Evolutionary conservation across 1,140 invertebrate species (phyloP), one percentile per base, ranked within the genome.

Genomic region (Heliconius congener): DNA sequence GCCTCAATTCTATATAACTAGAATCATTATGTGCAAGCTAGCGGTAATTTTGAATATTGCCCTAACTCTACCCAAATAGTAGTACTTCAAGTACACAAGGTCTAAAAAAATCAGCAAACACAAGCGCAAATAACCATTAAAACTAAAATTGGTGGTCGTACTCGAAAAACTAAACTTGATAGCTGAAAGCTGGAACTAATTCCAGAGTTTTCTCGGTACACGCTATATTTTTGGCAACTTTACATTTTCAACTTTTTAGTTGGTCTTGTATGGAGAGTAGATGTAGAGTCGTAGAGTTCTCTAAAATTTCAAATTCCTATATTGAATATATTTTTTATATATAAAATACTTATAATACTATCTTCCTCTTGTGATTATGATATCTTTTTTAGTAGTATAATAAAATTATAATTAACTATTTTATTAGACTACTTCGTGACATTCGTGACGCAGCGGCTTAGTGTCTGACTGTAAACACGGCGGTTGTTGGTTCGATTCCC

Each of bases 141-240:
- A 66, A 66, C 60, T 66, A 66, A 66, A 66, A 66, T 16, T 66
- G 60, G 60, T 66, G 1, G 60, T 30, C 23, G 60, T 2, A 66
- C 23, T 66, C 60, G 23, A 27, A 66, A 23, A 66, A 66, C 57
- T 66, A 66, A 66, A 66, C 60, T 66, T 66, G n/a, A 30, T 66
- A 66, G 23, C 23, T 3, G 11, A 66, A 66, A 66, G 27, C 60
- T 30, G 23, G 60, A 66, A 66, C 60, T 27, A 66, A 30, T 66
- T 66, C 23, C 23, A 27, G 60, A 66, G 23, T 30, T 66, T 30
- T 66, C 60, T 66, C 60, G 11, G 60, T 66, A 66, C 27, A 66
- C 23, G 23, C 60, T 66, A 6, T 30, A 66, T 66, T 66, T 73
- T 73, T 50, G 72, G 76, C 42, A 66, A 72, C 71, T 74, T 46